Evolutionary conservation across 2,797 vertebrate species (phyloP), one percentile per base, ranked within the genome.

Genomic region (Champsocephalus gunnari): DNA sequence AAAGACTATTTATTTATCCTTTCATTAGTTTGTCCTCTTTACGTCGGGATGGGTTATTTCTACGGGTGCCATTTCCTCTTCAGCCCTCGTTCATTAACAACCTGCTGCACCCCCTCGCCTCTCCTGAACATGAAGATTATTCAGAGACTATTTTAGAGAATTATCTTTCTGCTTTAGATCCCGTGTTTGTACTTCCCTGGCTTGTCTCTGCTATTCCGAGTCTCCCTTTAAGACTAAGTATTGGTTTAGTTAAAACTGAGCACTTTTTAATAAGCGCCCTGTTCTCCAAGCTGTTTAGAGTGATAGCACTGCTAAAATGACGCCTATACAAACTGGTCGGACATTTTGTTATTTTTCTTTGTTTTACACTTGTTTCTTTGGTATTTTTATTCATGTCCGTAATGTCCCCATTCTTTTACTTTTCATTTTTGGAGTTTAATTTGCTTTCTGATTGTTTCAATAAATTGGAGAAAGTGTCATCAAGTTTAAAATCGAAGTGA

Each of bases 1-100:
- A 95, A 91, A 93, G 77, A 88, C 87, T 92, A 94, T 95, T 93
- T 93, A 93, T 93, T 93, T 85, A 67, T 57, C 70, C 84, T 86
- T 74, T 76, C 67, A 62, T 85, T 69, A 72, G 64, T 88, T 94
- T 95, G 93, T 94, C 92, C 93, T 96, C 93, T 87, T 81, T 51
- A 63, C 7, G 47, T 68, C 64, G 50, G 57, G 48, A 51, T 73
- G 49, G 41, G 57, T 28, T 28, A 12, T 65, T 76, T 49, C 59
- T 43, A 9, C 50, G 66, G 54, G 70, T 56, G 17, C 38, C 60
- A 1, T 73, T 76, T 76, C 28, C 24, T 60, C 56, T 62, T 71
- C 89, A 86, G 7, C 57, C 0, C 3, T 32, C 34, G 1, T 59
- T 55, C 43, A n/a, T 57, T 93, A 91, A 91, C 84, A 88, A 92